These are phyloP conservation scores for Steinernema scapterisci DNA, from an alignment of 2,888 invertebrate species.

Conservation along the genomic window DNA sequence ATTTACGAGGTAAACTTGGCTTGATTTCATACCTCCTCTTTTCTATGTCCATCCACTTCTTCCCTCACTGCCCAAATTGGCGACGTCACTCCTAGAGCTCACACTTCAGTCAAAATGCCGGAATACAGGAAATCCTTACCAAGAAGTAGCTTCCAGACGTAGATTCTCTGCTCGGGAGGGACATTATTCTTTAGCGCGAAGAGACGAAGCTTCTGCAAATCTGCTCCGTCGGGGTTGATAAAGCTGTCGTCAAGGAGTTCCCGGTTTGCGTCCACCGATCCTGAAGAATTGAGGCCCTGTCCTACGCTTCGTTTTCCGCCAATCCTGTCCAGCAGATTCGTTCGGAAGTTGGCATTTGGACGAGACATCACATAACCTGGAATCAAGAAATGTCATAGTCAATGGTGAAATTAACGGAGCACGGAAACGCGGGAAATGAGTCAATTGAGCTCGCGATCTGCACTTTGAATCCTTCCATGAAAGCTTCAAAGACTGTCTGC, in stretches of 20 bases:
- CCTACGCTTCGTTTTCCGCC: not conserved
- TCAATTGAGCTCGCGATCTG: no score
- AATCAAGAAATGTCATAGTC: not conserved
- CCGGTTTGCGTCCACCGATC: not conserved
- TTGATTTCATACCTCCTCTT: not conserved
- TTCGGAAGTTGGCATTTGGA: not conserved
- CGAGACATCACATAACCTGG: not conserved
- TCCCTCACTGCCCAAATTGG: not conserved
- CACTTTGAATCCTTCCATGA: no score
- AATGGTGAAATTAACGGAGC: no score
- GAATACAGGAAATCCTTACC: not conserved
- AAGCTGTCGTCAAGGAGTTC: constrained; percentile 5
- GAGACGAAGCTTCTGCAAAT: constrained; percentile 16
- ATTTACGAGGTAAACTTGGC: not conserved
- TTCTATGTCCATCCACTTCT: not conserved
- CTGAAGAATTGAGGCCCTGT: not conserved
- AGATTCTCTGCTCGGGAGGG: not conserved
- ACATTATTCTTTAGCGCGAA: not conserved
- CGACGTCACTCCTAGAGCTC: not conserved
- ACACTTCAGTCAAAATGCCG: not conserved
- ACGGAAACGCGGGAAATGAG: no score
- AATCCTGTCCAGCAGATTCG: not conserved
- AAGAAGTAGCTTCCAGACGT: constrained; percentile 8
- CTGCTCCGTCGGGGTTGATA: not conserved
- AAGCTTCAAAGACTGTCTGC: no score